Base-by-base conservation (phyloP, 37 sponge, comb jelly and placozoan species). In the Oscarella lobularis region DNA sequence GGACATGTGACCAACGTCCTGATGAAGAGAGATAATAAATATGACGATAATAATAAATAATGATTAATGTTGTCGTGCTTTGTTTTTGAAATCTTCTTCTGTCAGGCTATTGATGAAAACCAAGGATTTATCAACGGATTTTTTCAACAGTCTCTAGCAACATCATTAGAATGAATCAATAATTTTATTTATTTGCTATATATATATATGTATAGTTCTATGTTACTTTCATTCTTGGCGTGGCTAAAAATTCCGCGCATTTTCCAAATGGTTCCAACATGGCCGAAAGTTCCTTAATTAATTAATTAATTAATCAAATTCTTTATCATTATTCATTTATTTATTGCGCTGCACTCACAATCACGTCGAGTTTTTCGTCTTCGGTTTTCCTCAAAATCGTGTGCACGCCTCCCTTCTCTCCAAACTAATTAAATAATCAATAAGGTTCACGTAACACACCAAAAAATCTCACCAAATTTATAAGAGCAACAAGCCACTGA, bases 1-100 rank as follows among this genome's bases (percentile, higher is more conserved):
- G 48, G 88, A 90, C 38, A 90, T 81, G 87, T 86, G 83, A 2
- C 88, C 90, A 36, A 85, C 85, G 41, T 84, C 67, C 78, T 82
- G 66, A 29, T 39, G 4, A 73, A 48, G 60, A 48, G 20, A 48
- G 60, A 48, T 48, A 20, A 27, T 9, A 48, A 9, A 48, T 9
- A 48, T 9, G 9, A 27, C 60, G 9, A 9, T 20, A 48, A 20
- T 27, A 48, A 48, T 48, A 48, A 48, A 48, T n/a, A 20, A 20
- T 48, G 60, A 48, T 20, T 27, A 29, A 5, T 4, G 35, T 29
- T 68, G 71, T 35, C 29, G 71, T 68, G 31, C 71, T 35, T 68
- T 68, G 6, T 20, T 68, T 68, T 68, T 68, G 29, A 68, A 68
- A 35, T 68, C 71, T 5, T 68, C 71, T 14, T 68, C 71, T 4